Evolutionary conservation across 2,113 vertebrate genomes (phyloP).

Genomic region (Vulpes ferrilata): DNA sequence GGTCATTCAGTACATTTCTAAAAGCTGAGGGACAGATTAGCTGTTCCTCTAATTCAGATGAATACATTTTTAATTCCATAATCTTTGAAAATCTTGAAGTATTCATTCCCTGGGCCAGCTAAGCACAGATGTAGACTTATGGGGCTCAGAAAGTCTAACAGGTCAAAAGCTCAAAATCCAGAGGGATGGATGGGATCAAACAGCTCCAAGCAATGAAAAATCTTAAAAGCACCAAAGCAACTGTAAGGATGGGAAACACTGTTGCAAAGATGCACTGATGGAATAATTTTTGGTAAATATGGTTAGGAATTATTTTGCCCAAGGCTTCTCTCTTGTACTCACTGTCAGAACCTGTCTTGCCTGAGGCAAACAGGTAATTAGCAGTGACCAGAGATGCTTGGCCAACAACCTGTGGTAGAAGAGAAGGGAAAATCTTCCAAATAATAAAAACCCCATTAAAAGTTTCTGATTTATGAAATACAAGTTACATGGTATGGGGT

Average conservation of each 20-base stretch:
- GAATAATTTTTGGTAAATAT: constrained; percentile 33
- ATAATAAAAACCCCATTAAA: constrained; percentile 50
- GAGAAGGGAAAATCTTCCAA: not conserved
- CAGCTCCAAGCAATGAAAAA: constrained; percentile 7
- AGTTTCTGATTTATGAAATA: constrained; percentile 46
- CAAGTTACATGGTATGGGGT: not conserved
- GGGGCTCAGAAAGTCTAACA: not conserved
- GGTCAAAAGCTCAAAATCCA: constrained; percentile 1
- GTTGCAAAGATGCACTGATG: not conserved
- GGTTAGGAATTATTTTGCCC: constrained; percentile 58
- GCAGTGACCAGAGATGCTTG: constrained; percentile 60
- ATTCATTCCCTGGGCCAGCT: constrained; percentile 48
- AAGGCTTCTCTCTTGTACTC: constrained; percentile 53
- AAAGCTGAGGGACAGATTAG: constrained; percentile 3
- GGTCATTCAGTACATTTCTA: constrained; percentile 51
- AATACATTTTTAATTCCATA: constrained; percentile 57
- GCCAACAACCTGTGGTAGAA: not conserved
- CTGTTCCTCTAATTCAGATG: not conserved
- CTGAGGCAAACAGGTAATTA: constrained; percentile 64
- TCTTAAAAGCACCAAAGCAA: constrained; percentile 42
- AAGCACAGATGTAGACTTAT: constrained; percentile 29
- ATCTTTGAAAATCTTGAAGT: constrained; percentile 31
- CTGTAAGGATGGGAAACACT: not conserved
- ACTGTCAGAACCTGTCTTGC: constrained; percentile 53
- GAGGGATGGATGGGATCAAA: constrained; percentile 44